Evolutionary conservation across 2,797 vertebrate species (phyloP).

Genomic region (Pantherophis vulpinus): DNA sequence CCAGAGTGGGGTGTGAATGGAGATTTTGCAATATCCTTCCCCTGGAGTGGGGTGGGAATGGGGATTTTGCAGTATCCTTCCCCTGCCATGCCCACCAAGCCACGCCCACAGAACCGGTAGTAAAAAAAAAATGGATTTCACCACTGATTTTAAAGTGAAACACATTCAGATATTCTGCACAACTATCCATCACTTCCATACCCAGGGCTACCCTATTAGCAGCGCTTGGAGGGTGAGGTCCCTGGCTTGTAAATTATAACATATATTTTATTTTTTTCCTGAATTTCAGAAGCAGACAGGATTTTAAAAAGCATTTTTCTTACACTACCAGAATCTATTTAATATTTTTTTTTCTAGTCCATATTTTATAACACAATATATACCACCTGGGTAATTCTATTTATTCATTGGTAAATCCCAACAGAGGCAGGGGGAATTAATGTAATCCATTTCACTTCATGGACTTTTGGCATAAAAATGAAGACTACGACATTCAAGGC

Average conservation of each 20-base stretch:
- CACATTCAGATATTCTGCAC: background rate
- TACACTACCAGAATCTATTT: constrained; percentile 36
- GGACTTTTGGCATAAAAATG: constrained; percentile 68
- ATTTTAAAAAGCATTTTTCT: constrained; percentile 42
- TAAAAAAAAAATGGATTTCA: too few species aligned
- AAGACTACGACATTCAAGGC: constrained; percentile 73
- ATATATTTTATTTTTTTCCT: constrained; percentile 18
- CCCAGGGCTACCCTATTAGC: background rate
- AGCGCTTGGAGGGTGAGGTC: background rate
- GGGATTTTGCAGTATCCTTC: too few species aligned
- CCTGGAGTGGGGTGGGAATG: too few species aligned
- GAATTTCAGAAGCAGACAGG: constrained; percentile 49
- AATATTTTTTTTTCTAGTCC: constrained; percentile 29
- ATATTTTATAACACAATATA: constrained; percentile 44
- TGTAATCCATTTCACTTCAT: constrained; percentile 54
- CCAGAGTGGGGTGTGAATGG: too few species aligned
- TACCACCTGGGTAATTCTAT: constrained; percentile 51
- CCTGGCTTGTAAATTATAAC: constrained; percentile 23
- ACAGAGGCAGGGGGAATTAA: constrained; percentile 31
- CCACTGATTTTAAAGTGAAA: background rate
- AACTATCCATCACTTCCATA: background rate
- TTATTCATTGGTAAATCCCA: constrained; percentile 55
- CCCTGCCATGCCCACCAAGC: too few species aligned
- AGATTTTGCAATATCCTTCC: too few species aligned
- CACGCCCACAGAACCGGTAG: too few species aligned